Evolutionary conservation across 2,888 invertebrate genomes (phyloP).

Genomic region (Micropterix aruncella): DNA sequence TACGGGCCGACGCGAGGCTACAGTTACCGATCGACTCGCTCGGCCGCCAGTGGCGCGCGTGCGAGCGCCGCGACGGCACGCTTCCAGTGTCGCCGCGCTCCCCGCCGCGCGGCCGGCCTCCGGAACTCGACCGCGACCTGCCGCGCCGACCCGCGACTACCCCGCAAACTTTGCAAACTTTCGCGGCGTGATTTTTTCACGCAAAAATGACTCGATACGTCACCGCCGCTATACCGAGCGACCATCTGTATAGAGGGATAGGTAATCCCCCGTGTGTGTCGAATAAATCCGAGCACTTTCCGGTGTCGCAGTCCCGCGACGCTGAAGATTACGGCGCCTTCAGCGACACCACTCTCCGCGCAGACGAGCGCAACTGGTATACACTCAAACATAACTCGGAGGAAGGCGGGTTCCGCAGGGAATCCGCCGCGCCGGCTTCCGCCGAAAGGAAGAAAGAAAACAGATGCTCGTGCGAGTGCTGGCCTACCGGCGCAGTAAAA

Average conservation of each 20-base stretch:
- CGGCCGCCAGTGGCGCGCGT: not conserved
- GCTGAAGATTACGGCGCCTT: not conserved
- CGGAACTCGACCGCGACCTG: not conserved
- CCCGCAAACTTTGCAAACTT: not conserved
- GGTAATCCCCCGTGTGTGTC: not conserved
- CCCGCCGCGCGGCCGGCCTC: not conserved
- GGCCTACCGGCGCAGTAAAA: conserved; percentile 21
- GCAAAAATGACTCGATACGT: not conserved
- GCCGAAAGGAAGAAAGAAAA: conserved; percentile 28
- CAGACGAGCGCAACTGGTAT: not conserved
- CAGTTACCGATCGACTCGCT: not conserved
- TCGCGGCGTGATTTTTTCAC: too few species aligned
- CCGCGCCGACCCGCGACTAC: not conserved
- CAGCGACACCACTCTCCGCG: not conserved
- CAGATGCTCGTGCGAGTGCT: conserved; percentile 37
- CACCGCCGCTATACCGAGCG: not conserved
- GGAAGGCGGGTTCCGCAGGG: not conserved
- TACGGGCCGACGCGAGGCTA: too few species aligned
- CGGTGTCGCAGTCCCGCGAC: too few species aligned
- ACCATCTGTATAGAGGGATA: not conserved
- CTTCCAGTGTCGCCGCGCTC: not conserved
- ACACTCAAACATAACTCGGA: not conserved
- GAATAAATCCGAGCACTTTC: not conserved
- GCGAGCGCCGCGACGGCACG: not conserved
- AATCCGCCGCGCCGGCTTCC: conserved; percentile 1